These are phyloP conservation scores for Leptopilina clavipes DNA, from an alignment of 1,140 invertebrate genomes.

Conservation along the genomic window DNA sequence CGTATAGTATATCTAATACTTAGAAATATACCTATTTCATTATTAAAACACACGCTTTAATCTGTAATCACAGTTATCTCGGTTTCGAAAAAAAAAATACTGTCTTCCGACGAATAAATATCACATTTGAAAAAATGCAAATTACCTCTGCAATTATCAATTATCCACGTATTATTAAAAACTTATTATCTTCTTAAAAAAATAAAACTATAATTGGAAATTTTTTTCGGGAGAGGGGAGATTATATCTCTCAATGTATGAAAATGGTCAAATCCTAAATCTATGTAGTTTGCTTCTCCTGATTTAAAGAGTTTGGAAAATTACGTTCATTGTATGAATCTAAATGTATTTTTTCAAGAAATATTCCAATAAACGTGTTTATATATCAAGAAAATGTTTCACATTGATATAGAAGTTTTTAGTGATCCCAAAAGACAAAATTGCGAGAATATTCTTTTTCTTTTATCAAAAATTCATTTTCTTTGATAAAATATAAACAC, in stretches of 20 bases:
- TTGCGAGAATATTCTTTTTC: neutral
- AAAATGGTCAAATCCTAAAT: no score
- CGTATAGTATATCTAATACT: neutral
- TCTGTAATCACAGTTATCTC: conserved; percentile 21
- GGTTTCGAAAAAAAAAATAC: conserved; percentile 13
- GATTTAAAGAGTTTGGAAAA: no score
- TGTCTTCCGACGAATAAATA: conserved; percentile 2
- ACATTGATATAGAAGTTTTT: neutral
- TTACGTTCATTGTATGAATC: no score
- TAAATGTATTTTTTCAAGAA: neutral
- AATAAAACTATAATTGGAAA: neutral
- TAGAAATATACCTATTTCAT: conserved; percentile 7
- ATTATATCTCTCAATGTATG: no score
- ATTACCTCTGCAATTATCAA: neutral
- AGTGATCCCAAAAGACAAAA: neutral
- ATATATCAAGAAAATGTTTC: neutral
- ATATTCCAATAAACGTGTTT: neutral
- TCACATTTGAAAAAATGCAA: conserved; percentile 33
- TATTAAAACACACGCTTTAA: conserved; percentile 28
- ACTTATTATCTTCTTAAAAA: neutral
- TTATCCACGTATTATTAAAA: neutral
- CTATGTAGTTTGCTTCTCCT: no score
- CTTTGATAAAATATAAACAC: neutral
- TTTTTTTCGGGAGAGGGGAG: neutral
- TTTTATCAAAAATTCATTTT: conserved; percentile 1